phyloP scores from a whole-genome alignment of 2,888 invertebrate species.

The Diabrotica balteata region DNA sequence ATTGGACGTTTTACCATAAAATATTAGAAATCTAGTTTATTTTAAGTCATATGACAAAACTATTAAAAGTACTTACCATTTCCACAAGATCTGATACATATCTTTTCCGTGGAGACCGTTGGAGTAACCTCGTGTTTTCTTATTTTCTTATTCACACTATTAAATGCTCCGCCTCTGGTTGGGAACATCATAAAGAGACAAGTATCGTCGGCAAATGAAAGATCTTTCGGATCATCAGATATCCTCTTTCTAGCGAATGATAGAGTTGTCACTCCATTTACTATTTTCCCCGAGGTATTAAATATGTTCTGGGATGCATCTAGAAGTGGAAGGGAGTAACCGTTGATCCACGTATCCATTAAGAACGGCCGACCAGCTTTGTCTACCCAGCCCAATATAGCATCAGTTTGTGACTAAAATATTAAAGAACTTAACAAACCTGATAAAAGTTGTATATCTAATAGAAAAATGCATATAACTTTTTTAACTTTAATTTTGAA shows the following conservation, averaged over 20 bases:
- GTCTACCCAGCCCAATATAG: conserved; percentile 89
- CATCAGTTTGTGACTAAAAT: conserved; percentile 82
- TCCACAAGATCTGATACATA: conserved; percentile 85
- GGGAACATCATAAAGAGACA: conserved; percentile 90
- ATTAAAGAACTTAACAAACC: not conserved
- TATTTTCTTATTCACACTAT: conserved; percentile 85
- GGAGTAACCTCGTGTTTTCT: conserved; percentile 80
- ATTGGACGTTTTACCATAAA: too few relatives aligned
- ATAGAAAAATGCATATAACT: not conserved
- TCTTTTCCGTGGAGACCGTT: conserved; percentile 73
- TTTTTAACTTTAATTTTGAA: not conserved
- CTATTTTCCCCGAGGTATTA: conserved; percentile 72
- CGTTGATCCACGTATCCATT: conserved; percentile 88
- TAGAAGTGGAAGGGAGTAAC: conserved; percentile 77
- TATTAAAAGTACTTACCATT: conserved; percentile 64
- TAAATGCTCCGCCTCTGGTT: conserved; percentile 81
- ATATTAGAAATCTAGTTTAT: too few relatives aligned
- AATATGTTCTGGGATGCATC: conserved; percentile 78
- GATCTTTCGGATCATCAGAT: conserved; percentile 76
- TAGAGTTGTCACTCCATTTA: conserved; percentile 79
- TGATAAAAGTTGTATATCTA: too few relatives aligned
- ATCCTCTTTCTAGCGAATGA: conserved; percentile 80
- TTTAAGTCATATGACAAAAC: too few relatives aligned
- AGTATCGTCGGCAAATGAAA: conserved; percentile 81
- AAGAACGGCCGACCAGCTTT: conserved; percentile 79